Conservation (phyloP, 1,140 invertebrate species). For the Aphelenchoides besseyi region DNA sequence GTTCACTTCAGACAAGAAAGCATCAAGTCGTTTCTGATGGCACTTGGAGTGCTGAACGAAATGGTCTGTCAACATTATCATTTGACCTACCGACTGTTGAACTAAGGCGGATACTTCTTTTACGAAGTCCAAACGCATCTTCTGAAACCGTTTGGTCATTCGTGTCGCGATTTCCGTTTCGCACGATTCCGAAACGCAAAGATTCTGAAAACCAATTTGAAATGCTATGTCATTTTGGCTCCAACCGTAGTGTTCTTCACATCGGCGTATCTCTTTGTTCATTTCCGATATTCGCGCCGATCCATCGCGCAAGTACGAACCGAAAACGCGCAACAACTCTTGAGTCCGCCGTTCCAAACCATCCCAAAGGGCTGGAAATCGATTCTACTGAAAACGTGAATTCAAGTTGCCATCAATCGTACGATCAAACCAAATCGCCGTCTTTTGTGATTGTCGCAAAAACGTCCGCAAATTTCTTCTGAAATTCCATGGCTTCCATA, state of each 20-base stretch:
- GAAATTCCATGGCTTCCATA: not conserved
- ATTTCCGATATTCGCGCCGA: not conserved
- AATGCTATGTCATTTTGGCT: not conserved
- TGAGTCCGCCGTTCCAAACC: not conserved
- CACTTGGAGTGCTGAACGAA: not conserved
- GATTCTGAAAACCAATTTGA: constrained; percentile 6
- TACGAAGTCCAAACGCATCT: not conserved
- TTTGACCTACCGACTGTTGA: not conserved
- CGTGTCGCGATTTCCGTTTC: not conserved
- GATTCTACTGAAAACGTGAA: too few species aligned
- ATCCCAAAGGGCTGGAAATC: not conserved
- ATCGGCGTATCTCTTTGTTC: constrained; percentile 1
- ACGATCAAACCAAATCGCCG: not conserved
- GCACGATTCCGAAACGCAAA: constrained; percentile 12
- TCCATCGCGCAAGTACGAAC: not conserved
- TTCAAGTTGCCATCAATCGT: too few species aligned
- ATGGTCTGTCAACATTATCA: too few species aligned
- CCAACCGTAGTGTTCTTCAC: constrained; percentile 1
- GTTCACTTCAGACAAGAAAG: not conserved
- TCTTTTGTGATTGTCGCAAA: not conserved
- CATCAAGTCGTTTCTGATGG: not conserved
- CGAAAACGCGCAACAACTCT: not conserved
- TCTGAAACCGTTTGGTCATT: constrained; percentile 7
- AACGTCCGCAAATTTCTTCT: not conserved
- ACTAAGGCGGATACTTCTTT: not conserved